Evolutionary conservation across 1,140 invertebrate species (phyloP), one percentile per base, ranked within the genome.

Genomic region (Gryllus bimaculatus): DNA sequence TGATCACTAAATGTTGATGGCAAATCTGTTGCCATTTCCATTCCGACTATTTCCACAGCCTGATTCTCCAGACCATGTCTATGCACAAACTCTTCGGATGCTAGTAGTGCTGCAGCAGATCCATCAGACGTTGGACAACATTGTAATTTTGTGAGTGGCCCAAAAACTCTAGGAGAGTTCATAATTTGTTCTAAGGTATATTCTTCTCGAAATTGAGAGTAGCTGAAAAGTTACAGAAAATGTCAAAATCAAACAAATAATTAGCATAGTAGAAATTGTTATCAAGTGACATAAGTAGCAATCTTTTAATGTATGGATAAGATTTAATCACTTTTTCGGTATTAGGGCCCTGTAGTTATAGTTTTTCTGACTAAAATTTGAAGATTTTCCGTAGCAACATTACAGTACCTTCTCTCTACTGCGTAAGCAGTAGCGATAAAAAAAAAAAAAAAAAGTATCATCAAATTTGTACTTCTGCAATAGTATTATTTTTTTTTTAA

Each of bases 91-190:
- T 93, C 91, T 87, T 99, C 96, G 75, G 93, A 97, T 75, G 92
- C 96, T 20, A 99, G 82, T 81, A 99, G 90, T 0, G 93, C 96
- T 49, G 96, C 96, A 26, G 95, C 98, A 20, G 96, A 91, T 12
- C 98, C 98, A 88, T 99, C 97, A 48, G 96, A 98, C 3, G 97
- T 99, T 26, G 98, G 98, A 85, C 97, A 98, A 85, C 98, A 99
- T 84, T 98, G 96, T 15, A 99, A 87, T 85, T 98, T 98, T 8
- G 97, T 99, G 15, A 99, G 86, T 0, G 96, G 95, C 12, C 93
- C 95, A 85, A 93, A 95, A 73, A 99, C 90, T 83, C 89, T 89
- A 8, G 94, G 93, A 0, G 97, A 96, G 20, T 92, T 91, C 84
- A 94, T 87, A 78, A 99, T 95, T 86, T 99, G 91, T 79, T 99